Evolutionary conservation across 2,797 vertebrate species (phyloP).

Genomic region (Ctenochaetus hawaiiensis): DNA sequence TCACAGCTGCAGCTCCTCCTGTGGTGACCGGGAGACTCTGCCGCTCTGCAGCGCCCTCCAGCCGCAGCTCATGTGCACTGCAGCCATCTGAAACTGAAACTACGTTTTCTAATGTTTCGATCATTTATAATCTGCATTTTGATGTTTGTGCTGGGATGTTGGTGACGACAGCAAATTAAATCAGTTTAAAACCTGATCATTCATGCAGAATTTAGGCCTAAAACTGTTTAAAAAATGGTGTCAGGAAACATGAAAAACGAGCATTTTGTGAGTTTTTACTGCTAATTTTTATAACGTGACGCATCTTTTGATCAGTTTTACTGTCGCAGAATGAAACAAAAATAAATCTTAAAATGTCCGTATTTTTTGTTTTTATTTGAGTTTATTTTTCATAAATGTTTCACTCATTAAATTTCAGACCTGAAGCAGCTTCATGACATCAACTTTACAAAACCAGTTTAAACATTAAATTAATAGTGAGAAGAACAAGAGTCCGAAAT

Average conservation of each 20-base stretch:
- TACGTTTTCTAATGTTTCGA: not conserved
- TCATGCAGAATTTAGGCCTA: constrained; percentile 10
- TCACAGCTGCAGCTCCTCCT: rapidly evolving
- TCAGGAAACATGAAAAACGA: constrained; percentile 7
- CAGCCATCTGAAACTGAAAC: not conserved
- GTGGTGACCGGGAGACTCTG: not conserved
- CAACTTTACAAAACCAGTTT: no score
- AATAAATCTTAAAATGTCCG: no score
- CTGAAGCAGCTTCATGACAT: no score
- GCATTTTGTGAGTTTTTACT: not conserved
- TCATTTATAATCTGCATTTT: not conserved
- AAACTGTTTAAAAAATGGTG: constrained; percentile 3
- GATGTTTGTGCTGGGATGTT: not conserved
- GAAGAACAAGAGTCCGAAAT: no score
- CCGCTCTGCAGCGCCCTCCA: constrained; percentile 53
- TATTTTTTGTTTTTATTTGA: no score
- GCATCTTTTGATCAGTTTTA: no score
- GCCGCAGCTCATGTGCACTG: constrained; percentile 5
- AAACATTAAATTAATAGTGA: no score
- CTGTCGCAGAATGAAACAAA: no score
- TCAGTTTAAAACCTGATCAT: constrained; percentile 33
- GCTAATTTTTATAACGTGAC: not conserved
- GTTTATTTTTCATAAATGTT: no score
- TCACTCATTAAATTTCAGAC: no score
- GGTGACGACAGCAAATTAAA: not conserved